Base-by-base conservation (phyloP, 2,888 invertebrate genomes). In the Troides aeacus region DNA sequence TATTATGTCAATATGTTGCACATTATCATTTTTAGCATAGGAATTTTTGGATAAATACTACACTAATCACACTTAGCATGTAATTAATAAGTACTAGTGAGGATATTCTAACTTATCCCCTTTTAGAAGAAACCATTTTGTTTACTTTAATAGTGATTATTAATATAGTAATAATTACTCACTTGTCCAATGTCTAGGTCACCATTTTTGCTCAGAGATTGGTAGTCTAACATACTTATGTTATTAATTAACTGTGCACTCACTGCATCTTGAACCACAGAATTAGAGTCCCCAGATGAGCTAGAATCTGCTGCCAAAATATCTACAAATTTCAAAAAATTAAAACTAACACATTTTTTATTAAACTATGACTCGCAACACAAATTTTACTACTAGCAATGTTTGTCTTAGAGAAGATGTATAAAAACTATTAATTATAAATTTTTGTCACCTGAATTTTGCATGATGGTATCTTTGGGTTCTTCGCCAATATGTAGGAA, bases 171-270 rank as follows among this genome's bases (percentile, higher is more conserved):
- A n/a, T 56, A 56, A n/a, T 36, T 66, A 79, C 78, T 80, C 79
- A 93, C 93, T 78, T 88, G 88, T 72, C 90, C 88, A 73, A 88
- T 83, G 62, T 92, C 88, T 53, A 92, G 82, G 70, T 93, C 92
- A 39, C 87, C 89, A 81, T 92, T 93, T 77, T 92, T 93, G 77
- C 92, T 92, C 1, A 93, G 80, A 6, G 93, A 92, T 72, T 93
- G 92, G 71, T 93, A 93, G 73, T 93, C 93, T 71, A 93, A 74
- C 93, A 93, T 93, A 74, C 93, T 93, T 60, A 93, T 93, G 71
- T 93, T 93, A 75, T 93, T 93, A 53, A 93, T 93, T 62, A 93
- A 83, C 73, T 93, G 93, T n/a, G 93, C 93, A 73, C 93, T 93
- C 50, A 93, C 93, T 57, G 93, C 92, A 75, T 93, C 93, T 74